A percentile compares a stretch with the other conserved stretches of the same genome.
Evolutionary conservation across 2,113 vertebrate species (phyloP).

Genomic region (Arothron firmamentum): DNA sequence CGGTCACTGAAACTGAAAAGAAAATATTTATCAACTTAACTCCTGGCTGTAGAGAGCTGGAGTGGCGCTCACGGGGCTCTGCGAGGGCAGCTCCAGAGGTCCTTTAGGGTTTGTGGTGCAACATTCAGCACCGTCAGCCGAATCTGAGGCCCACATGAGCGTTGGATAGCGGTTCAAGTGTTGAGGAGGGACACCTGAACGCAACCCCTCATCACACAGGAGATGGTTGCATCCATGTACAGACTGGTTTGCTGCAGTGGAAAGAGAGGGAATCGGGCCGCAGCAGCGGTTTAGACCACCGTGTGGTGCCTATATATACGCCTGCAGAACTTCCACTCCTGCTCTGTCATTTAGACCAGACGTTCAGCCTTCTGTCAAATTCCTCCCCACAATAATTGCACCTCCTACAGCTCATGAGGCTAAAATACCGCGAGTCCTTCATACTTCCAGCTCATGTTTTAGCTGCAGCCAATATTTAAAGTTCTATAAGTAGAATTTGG

Average conservation of each 20-base stretch:
- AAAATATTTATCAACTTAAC: too few relatives aligned
- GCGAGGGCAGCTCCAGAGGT: constrained; percentile 5
- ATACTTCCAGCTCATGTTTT: background rate
- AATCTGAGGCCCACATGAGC: background rate
- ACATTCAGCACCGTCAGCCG: constrained; percentile 15
- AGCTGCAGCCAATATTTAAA: constrained; percentile 47
- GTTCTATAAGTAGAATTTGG: constrained; percentile 40
- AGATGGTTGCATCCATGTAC: background rate
- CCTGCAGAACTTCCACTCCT: constrained; percentile 40
- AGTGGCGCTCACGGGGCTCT: background rate
- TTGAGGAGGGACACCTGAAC: too few relatives aligned
- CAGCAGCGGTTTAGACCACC: constrained; percentile 24
- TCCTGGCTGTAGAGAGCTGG: background rate
- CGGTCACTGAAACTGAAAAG: too few relatives aligned
- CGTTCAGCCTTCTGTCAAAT: constrained; percentile 43
- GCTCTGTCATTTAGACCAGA: constrained; percentile 59
- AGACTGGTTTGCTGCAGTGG: background rate
- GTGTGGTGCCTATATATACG: constrained; percentile 33
- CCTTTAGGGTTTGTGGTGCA: constrained; percentile 44
- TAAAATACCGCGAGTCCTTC: constrained; percentile 53
- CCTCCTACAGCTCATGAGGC: constrained; percentile 45
- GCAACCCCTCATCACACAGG: too few relatives aligned
- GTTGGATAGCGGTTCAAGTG: too few relatives aligned
- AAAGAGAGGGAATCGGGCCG: background rate
- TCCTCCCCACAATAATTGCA: constrained; percentile 56